These are phyloP conservation scores for Protosalanx chinensis DNA, from an alignment of 2,797 vertebrate genomes.

Conservation along the genomic window DNA sequence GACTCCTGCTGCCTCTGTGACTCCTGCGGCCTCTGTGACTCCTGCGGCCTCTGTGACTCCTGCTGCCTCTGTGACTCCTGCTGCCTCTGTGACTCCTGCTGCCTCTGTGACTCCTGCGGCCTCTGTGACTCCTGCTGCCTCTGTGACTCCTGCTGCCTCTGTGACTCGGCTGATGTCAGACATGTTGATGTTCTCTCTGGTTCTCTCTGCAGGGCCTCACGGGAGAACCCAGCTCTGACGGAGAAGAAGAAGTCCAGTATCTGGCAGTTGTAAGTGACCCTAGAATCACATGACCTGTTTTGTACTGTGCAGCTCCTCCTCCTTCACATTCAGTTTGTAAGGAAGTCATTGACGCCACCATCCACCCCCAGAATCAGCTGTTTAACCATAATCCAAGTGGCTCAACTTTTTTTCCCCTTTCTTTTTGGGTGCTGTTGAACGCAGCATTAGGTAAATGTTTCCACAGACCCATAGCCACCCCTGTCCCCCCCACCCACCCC, in stretches of 20 bases:
- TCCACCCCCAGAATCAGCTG: too few species aligned
- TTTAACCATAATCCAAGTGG: slow-evolving; percentile 2
- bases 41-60: too few species aligned
- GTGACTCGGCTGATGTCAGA: not conserved
- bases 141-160: not conserved
- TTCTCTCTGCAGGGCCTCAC: slow-evolving; percentile 81
- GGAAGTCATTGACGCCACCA: not conserved
- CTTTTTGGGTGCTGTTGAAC: slow-evolving; percentile 55
- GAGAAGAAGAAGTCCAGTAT: slow-evolving; percentile 99
- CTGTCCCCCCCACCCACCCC: slow-evolving; percentile 7
- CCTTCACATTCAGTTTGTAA: not conserved
- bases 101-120: too few species aligned
- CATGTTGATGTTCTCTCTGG: slow-evolving; percentile 11
- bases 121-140: too few species aligned
- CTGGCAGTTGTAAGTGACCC: slow-evolving; percentile 94
- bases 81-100: too few species aligned
- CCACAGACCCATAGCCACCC: slow-evolving; percentile 37
- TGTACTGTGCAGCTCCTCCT: not conserved
- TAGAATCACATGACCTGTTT: not conserved
- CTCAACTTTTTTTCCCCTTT: slow-evolving; percentile 33
- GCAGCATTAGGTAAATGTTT: slow-evolving; percentile 64
- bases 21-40: too few species aligned
- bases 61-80: too few species aligned
- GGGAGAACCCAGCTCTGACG: slow-evolving; percentile 87
- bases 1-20: too few species aligned